These are phyloP conservation scores for Agonopterix arenella DNA, from an alignment of 2,888 invertebrate species.

Conservation along the genomic window DNA sequence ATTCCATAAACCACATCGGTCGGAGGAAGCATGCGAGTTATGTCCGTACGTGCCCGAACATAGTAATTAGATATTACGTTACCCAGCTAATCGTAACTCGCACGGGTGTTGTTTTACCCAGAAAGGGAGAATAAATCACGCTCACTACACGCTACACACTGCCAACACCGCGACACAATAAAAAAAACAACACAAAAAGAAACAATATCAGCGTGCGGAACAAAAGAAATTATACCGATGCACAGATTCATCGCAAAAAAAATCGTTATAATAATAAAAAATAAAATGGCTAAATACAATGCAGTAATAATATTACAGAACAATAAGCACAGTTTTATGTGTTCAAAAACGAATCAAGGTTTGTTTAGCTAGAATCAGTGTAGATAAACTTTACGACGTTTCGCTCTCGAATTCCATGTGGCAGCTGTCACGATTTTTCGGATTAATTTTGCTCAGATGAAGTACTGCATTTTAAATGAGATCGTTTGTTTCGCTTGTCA, in stretches of 20 bases:
- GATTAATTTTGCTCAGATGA: conserved; percentile 56
- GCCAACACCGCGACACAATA: conserved; percentile 59
- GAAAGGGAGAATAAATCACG: conserved; percentile 72
- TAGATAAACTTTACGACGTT: conserved; percentile 62
- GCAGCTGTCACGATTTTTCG: conserved; percentile 63
- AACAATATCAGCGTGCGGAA: conserved; percentile 69
- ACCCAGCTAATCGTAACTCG: conserved; percentile 72
- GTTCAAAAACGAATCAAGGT: conserved; percentile 57
- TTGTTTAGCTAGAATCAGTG: conserved; percentile 53
- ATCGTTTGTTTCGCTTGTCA: conserved; percentile 50
- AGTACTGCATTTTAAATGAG: conserved; percentile 63
- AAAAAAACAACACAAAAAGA: conserved; percentile 61
- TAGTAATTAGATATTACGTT: conserved; percentile 75
- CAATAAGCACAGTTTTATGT: conserved; percentile 55
- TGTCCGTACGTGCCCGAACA: conserved; percentile 70
- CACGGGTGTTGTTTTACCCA: conserved; percentile 73
- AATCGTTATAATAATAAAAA: conserved; percentile 69
- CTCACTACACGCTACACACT: conserved; percentile 46
- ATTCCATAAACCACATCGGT: conserved; percentile 74
- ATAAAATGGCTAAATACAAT: conserved; percentile 68
- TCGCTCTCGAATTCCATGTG: conserved; percentile 31
- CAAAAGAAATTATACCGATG: conserved; percentile 72
- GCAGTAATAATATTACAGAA: conserved; percentile 65
- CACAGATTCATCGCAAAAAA: conserved; percentile 56
- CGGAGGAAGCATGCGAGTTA: conserved; percentile 70